These are phyloP conservation scores for Carcina quercana DNA, from an alignment of 2,888 invertebrate genomes.

Conservation along the genomic window DNA sequence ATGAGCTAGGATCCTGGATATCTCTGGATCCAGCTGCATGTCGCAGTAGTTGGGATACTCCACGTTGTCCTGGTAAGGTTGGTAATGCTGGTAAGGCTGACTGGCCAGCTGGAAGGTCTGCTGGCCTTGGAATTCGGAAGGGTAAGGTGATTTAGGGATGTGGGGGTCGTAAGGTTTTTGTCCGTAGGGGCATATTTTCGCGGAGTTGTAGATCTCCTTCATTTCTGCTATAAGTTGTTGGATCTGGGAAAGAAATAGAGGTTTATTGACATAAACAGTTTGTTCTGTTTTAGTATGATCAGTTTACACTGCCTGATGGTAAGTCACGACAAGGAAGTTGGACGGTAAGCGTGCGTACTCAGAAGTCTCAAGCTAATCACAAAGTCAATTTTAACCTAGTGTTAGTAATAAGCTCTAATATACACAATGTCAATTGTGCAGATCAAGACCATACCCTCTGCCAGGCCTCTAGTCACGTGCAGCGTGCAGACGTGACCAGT, in stretches of 20 bases:
- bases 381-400: too few relatives aligned
- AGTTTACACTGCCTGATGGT: too few relatives aligned
- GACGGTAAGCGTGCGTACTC: too few relatives aligned
- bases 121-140: conserved; percentile 19
- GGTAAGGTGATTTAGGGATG: conserved; percentile 33
- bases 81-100: conserved; percentile 49
- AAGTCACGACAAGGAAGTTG: too few relatives aligned
- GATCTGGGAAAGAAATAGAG: conserved; percentile 60
- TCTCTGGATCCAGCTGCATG: conserved; percentile 77
- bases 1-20: conserved; percentile 78
- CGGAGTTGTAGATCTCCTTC: conserved; percentile 84
- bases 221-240: conserved; percentile 83
- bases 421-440: too few relatives aligned
- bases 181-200: conserved; percentile 81
- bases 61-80: conserved; percentile 34
- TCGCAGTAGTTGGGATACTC: conserved; percentile 68
- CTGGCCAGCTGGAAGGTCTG: conserved; percentile 35
- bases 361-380: too few relatives aligned
- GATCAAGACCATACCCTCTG: too few relatives aligned
- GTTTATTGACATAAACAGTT: not conserved
- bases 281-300: too few relatives aligned
- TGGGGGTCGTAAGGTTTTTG: conserved; percentile 64
- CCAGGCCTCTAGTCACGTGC: too few relatives aligned
- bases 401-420: too few relatives aligned
- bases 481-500: too few relatives aligned